phyloP scores from a whole-genome alignment of 2,888 invertebrate species.

The Cheiracanthium punctorium region DNA sequence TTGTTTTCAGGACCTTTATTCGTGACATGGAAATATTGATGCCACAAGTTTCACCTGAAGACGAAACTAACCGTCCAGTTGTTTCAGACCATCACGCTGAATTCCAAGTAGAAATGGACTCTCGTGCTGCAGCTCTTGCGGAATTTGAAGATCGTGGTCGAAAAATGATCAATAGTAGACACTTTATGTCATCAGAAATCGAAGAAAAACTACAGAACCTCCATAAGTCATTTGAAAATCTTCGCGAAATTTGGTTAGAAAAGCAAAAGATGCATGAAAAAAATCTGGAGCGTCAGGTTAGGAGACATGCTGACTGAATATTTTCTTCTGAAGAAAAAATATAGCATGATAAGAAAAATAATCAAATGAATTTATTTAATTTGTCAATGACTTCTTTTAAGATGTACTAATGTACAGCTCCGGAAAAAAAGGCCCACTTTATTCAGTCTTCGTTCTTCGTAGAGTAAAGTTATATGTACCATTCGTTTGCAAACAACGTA shows the following conservation, averaged over 20 bases:
- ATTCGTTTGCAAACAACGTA: no score
- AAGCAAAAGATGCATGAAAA: conserved; percentile 89
- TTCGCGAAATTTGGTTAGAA: conserved; percentile 85
- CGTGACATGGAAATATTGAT: conserved; percentile 92
- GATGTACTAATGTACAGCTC: no score
- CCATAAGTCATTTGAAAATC: conserved; percentile 78
- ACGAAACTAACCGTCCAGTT: conserved; percentile 91
- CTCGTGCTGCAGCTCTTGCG: conserved; percentile 86
- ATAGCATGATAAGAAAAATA: no score
- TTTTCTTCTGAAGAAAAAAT: no score
- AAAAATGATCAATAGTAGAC: conserved; percentile 86
- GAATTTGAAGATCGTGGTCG: conserved; percentile 87
- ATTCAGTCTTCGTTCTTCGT: no score
- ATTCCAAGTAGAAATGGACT: conserved; percentile 89
- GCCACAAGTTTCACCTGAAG: conserved; percentile 84
- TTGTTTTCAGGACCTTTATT: conserved; percentile 87
- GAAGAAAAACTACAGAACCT: conserved; percentile 86
- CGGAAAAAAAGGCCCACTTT: no score
- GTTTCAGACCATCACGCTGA: conserved; percentile 90
- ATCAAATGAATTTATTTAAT: no score
- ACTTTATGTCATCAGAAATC: conserved; percentile 90
- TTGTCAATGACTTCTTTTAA: no score
- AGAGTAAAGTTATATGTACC: no score
- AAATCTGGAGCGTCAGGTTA: conserved; percentile 79
- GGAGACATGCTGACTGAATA: no score